Percentiles rank a stretch among this genome's conserved stretches.
Evolutionary conservation across 1,140 invertebrate genomes (phyloP).

Genomic region (Bursaphelenchus mucronatus): DNA sequence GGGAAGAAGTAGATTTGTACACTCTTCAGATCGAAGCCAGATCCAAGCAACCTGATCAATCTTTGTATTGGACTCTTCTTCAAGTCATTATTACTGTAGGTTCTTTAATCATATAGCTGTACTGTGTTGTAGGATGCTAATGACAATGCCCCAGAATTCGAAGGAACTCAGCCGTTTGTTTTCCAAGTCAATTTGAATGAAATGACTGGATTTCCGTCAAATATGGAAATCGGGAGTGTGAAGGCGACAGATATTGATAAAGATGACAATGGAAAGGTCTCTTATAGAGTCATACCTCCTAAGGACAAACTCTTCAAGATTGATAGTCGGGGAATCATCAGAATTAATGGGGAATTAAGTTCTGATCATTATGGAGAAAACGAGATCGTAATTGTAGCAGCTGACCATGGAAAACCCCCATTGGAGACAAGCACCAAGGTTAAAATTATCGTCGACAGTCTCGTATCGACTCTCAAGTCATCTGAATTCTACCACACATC

Average conservation of each 20-base stretch:
- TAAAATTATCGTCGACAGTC: conserved; percentile 42
- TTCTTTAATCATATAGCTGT: conserved; percentile 24
- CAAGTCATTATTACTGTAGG: conserved; percentile 49
- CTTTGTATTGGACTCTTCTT: conserved; percentile 55
- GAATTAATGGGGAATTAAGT: conserved; percentile 54
- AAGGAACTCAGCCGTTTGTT: conserved; percentile 44
- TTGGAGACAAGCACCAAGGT: conserved; percentile 43
- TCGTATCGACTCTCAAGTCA: neutral
- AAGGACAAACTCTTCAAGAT: conserved; percentile 50
- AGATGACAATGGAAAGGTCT: conserved; percentile 51
- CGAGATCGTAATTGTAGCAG: conserved; percentile 41
- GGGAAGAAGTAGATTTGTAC: conserved; percentile 46
- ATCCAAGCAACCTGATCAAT: conserved; percentile 40
- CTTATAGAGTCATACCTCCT: conserved; percentile 48
- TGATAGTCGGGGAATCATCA: conserved; percentile 37
- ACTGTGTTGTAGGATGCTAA: conserved; percentile 50
- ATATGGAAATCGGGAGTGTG: conserved; percentile 47
- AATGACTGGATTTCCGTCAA: conserved; percentile 33
- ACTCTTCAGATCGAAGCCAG: conserved; percentile 48
- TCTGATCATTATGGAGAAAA: conserved; percentile 57
- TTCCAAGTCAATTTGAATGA: conserved; percentile 45
- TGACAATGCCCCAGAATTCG: conserved; percentile 55
- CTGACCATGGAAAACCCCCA: conserved; percentile 55
- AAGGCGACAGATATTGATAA: conserved; percentile 47
- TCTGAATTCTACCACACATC: conserved; percentile 7